Evolutionary conservation across 2,888 invertebrate genomes (phyloP).

Genomic region (Platycheirus albimanus): DNA sequence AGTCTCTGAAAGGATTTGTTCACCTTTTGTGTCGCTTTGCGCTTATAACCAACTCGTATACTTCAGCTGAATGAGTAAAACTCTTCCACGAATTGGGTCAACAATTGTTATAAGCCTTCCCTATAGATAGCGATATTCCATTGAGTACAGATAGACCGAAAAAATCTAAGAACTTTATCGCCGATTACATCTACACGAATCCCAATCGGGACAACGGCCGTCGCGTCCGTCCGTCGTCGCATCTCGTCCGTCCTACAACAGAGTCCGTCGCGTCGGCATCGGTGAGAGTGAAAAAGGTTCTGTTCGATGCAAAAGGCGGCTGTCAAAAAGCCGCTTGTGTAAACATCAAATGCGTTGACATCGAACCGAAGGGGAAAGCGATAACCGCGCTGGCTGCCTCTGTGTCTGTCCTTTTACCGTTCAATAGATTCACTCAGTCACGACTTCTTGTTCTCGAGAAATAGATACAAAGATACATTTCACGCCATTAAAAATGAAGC

Average conservation of each 20-base stretch:
- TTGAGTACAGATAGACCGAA: conserved; percentile 28
- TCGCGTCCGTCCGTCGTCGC: not conserved
- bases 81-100: conserved; percentile 74
- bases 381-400: conserved; percentile 29
- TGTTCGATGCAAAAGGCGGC: conserved; percentile 65
- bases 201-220: conserved; percentile 53
- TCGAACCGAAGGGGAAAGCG: conserved; percentile 72
- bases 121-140: conserved; percentile 43
- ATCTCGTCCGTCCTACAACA: not conserved
- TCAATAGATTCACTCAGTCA: conserved; percentile 56
- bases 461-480: conserved; percentile 52
- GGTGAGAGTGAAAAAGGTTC: conserved; percentile 64
- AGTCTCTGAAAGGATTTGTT: conserved; percentile 70
- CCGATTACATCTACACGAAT: conserved; percentile 72
- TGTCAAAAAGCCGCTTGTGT: conserved; percentile 73
- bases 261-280: not conserved
- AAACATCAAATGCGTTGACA: conserved; percentile 75
- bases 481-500: conserved; percentile 71
- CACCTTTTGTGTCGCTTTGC: conserved; percentile 62
- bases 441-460: conserved; percentile 66
- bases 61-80: conserved; percentile 50
- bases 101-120: conserved; percentile 66
- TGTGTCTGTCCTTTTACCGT: conserved; percentile 4
- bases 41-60: conserved; percentile 11
- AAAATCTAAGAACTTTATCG: conserved; percentile 66